Base-by-base conservation (phyloP, 1,140 invertebrate genomes). In the Odontomachus brunneus region DNA sequence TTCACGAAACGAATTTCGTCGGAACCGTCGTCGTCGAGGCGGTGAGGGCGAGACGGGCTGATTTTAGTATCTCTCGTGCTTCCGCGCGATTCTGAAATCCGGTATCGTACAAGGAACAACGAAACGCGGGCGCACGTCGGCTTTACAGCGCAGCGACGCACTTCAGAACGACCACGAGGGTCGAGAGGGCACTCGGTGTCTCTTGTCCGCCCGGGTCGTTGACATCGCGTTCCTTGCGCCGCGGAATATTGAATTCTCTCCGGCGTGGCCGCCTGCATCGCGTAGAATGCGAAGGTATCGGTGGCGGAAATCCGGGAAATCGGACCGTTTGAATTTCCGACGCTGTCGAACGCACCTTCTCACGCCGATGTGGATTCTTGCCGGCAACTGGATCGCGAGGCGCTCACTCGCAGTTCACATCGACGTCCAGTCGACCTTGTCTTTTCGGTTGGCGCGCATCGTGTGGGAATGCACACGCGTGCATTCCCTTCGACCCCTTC, bases 201-300 rank as follows among this genome's bases (percentile, higher is more conserved):
- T 44, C n/a, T 67, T 29, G 75, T 22, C 49, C 63, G 51, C 44
- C 19, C 14, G 19, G 75, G 65, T 80, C 75, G 53, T 69, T 29
- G 75, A 80, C 75, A 71, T 14, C 51, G 22, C 26, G 75, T 71
- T 69, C 29, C 26, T 22, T 19, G 63, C 5, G 51, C 75, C 22
- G 26, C 12, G n/a, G 75, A 80, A 71, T 80, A 80, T 80, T 38
- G 75, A 80, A 53, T 80, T 57, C 24, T 38, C 33, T 15, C 14
- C 11, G 48, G 63, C 38, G 51, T 22, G 24, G 17, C 26, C 51
- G 26, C 26, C 33, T 19, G 5, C 38, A 9, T 33, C 19, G 65
- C n/a, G 65, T 65, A 71, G 38, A 80, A n/a, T 59, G 57, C 44
- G 57, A 48, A 71, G 44, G 57, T 80, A 22, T 69, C 51, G 9